Evolutionary conservation across 2,113 vertebrate species (phyloP), one percentile per base, ranked within the genome.

Genomic region (Mungos mungo): DNA sequence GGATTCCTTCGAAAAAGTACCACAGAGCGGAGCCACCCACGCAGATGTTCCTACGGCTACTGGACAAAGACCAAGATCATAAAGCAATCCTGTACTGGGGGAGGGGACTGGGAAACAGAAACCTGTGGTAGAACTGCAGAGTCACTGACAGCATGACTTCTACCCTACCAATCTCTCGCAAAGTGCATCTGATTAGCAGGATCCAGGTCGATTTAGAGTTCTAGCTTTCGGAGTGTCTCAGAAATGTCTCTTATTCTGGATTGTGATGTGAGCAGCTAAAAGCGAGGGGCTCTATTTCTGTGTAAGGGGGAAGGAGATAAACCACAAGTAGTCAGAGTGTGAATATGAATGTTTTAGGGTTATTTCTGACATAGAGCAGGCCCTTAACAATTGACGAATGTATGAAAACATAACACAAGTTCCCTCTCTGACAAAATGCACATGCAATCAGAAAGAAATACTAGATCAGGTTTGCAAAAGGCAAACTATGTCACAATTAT

Each of bases 401-500:
- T 95, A 72, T 65, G 21, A 33, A 76, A 80, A 57, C 38, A 77
- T 65, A n/a, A 52, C 25, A n/a, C 16, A 92, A 54, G 16, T 38
- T 76, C 10, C 27, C 25, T 83, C 12, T 84, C 72, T 68, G 33
- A 85, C 50, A 89, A 18, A 89, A 21, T 54, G 81, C 38, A 68
- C 21, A 31, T n/a, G 66, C 50, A 54, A 65, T 41, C 31, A 85
- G 63, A 96, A 96, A 86, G 63, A 96, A 96, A 86, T 29, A 33
- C 14, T 60, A 77, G 80, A 47, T 41, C 13, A 80, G 74, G 29
- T 31, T 38, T 72, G 35, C 47, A 68, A 86, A 87, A 90, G 66
- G 47, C 50, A 68, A 69, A 69, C 23, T 65, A 69, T 10, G n/a
- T 45, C n/a, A 80, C 77, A 69, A 41, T 81, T 4, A 18, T 23